Evolutionary conservation across 2,113 vertebrate genomes (phyloP).

Genomic region (Deroptyus accipitrinus): DNA sequence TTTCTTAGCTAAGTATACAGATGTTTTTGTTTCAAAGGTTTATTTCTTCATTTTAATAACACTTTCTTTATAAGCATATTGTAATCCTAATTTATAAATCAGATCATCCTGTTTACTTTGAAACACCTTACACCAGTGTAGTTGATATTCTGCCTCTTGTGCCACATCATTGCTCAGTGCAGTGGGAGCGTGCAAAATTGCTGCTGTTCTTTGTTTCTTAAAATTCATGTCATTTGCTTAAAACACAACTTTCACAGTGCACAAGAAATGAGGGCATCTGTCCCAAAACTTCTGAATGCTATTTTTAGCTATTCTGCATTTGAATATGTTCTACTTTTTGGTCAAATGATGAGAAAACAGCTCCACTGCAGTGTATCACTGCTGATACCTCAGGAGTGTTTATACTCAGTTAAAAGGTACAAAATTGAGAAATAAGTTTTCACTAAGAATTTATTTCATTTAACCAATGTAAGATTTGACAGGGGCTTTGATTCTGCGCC

Average conservation of each 20-base stretch:
- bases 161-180: accelerated
- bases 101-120: not conserved
- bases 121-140: not conserved
- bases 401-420: not conserved
- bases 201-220: not conserved
- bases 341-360: not conserved
- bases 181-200: not conserved
- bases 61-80: not conserved
- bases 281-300: not conserved
- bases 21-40: not conserved
- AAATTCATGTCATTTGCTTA: not conserved
- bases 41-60: not conserved
- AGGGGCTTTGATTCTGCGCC: not conserved
- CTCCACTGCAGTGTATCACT: not conserved
- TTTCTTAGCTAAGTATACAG: not conserved
- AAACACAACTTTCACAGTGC: not conserved
- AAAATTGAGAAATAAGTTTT: not conserved
- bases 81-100: not conserved
- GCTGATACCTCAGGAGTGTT: not conserved
- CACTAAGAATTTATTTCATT: not conserved
- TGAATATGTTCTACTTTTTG: not conserved
- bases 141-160: not conserved
- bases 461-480: not conserved
- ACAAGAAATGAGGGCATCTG: not conserved
- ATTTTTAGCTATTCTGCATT: not conserved